phyloP scores from a whole-genome alignment of 2,797 vertebrate species.

The Mallotus villosus region DNA sequence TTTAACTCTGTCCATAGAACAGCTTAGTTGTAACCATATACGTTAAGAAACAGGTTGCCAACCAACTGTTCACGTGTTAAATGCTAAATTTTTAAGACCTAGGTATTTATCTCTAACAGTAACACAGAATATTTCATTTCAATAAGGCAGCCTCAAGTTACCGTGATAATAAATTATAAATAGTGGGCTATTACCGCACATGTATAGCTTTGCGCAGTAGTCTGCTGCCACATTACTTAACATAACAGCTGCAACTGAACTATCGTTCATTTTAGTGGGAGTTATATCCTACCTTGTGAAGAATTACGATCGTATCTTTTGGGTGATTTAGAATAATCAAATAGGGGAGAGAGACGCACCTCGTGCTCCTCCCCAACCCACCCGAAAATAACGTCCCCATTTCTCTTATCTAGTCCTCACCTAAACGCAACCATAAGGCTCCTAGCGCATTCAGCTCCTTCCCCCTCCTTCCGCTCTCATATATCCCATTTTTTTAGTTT shows the following conservation, averaged over 20 bases:
- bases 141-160: constrained; percentile 22
- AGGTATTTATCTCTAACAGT: constrained; percentile 10
- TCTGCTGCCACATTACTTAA: constrained; percentile 38
- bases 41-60: constrained; percentile 49
- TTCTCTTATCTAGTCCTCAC: constrained; percentile 70
- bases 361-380: constrained; percentile 36
- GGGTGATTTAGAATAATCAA: constrained; percentile 27
- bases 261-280: constrained; percentile 31
- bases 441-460: constrained; percentile 74
- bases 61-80: constrained; percentile 20
- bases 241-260: constrained; percentile 53
- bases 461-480: constrained; percentile 77
- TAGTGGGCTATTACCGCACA: constrained; percentile 9
- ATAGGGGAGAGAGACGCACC: constrained; percentile 44
- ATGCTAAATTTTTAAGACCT: constrained; percentile 7
- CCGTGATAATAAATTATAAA: constrained; percentile 22
- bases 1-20: constrained; percentile 44
- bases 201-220: constrained; percentile 27
- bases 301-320: constrained; percentile 19
- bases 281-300: constrained; percentile 32
- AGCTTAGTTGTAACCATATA: constrained; percentile 45
- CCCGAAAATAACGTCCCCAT: constrained; percentile 33
- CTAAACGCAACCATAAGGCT: constrained; percentile 84
- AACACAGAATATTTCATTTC: constrained; percentile 26
- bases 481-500: constrained; percentile 77